Percentiles rank a stretch among this genome's conserved stretches.
These are phyloP conservation scores for Peromyscus melanophrys DNA, from an alignment of 2,797 vertebrate genomes.

Conservation along the genomic window DNA sequence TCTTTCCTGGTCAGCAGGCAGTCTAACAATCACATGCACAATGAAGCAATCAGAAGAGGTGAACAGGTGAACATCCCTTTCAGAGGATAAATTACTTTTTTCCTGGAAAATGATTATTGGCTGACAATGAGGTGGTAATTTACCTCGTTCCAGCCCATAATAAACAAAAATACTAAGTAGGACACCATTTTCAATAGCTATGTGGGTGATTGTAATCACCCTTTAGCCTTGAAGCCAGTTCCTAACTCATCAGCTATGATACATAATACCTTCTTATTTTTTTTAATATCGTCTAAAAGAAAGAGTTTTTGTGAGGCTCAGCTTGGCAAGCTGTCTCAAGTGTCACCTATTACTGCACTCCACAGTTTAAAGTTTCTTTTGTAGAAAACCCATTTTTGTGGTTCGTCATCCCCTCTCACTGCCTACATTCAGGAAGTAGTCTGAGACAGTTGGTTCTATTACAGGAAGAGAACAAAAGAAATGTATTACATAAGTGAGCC, in stretches of 20 bases:
- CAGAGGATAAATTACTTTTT: conserved; percentile 76
- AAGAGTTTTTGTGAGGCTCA: conserved; percentile 29
- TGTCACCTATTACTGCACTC: not conserved
- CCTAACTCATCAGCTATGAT: conserved; percentile 57
- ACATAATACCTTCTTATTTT: not conserved
- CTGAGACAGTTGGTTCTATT: not conserved
- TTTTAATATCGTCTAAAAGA: conserved; percentile 23
- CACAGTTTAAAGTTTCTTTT: conserved; percentile 42
- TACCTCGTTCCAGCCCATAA: conserved; percentile 69
- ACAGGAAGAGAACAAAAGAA: not conserved
- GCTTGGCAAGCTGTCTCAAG: not conserved
- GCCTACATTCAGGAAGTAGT: not conserved
- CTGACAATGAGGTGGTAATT: conserved; percentile 73
- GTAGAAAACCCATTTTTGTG: conserved; percentile 26
- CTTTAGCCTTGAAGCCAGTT: conserved; percentile 66
- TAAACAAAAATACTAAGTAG: conserved; percentile 78
- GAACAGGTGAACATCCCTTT: conserved; percentile 59
- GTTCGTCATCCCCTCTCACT: not conserved
- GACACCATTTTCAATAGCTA: conserved; percentile 47
- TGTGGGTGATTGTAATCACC: conserved; percentile 60
- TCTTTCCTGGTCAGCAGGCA: not conserved
- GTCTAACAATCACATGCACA: conserved; percentile 51
- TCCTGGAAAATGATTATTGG: conserved; percentile 78
- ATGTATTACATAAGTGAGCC: not conserved
- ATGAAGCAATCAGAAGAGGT: conserved; percentile 73